Base-by-base conservation (phyloP, 37 sponge, comb jelly and placozoan genomes). In the Trichoplax adhaerens region DNA sequence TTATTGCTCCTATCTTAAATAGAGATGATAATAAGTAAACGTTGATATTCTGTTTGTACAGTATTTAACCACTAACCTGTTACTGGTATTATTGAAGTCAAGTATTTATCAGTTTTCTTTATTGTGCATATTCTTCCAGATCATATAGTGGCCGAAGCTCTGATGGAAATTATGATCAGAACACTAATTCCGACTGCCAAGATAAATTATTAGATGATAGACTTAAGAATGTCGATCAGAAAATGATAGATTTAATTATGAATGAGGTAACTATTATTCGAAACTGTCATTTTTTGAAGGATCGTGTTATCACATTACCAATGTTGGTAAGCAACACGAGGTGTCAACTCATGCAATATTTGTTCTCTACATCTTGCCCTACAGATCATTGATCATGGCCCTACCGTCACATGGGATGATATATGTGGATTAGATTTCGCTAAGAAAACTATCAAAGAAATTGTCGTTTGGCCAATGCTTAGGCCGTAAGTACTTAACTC, bases 401-500 rank as follows among this genome's bases (percentile, higher is more conserved):
- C 89, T 49, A 86, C 99, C 2, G 83, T 91, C 4, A 70, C 77
- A 53, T 97, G 99, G 99, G 77, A 84, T 63, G 93, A 97, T 80
- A 91, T 97, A 59, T 91, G 93, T 60, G 99, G 99, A 49, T 78
- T 97, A 5, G 80, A 97, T 62, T 91, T 88, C 77, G 99, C 99
- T 68, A 97, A 97, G 71, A 71, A 73, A 0, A 86, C 93, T 53
- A 91, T 97, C 81, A 91, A 88, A 57, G 99, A 97, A 77, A 85
- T 87, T 57, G 89, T 91, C 1, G 87, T 97, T 62, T 97, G 92
- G 90, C 99, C 99, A 53, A 91, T 97, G 99, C 64, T 88, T 58
- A 78, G 99, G 78, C 99, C 99, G 86, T 90, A 62, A 81, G 91
- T 65, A 1, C 12, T 68, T 3, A 56, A 5, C 69, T 12, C 47